These are phyloP conservation scores for Volucella zonaria DNA, from an alignment of 2,888 invertebrate species.

Conservation along the genomic window DNA sequence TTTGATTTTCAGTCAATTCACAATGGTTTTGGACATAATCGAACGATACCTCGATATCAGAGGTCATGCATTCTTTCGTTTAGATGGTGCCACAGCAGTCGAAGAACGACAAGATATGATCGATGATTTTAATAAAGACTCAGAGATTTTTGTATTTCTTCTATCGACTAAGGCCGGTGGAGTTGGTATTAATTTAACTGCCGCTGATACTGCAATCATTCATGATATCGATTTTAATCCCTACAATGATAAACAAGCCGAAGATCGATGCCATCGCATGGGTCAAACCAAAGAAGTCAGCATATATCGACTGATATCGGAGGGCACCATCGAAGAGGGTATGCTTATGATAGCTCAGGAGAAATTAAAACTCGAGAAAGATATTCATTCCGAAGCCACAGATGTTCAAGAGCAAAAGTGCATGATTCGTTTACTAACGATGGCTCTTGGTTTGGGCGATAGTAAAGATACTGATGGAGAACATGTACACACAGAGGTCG, in stretches of 20 bases:
- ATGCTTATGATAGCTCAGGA: conserved; percentile 95
- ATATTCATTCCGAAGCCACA: conserved; percentile 86
- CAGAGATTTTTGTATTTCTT: conserved; percentile 93
- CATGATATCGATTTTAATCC: conserved; percentile 99
- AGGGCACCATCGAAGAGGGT: conserved; percentile 95
- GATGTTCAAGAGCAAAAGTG: conserved; percentile 88
- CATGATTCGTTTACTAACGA: conserved; percentile 90
- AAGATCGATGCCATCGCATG: conserved; percentile 93
- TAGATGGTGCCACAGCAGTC: conserved; percentile 96
- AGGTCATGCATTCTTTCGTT: conserved; percentile 88
- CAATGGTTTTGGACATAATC: conserved; percentile 95
- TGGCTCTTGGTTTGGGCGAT: conserved; percentile 87
- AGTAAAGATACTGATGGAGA: conserved; percentile 75
- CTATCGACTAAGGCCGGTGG: conserved; percentile 97
- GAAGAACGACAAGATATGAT: conserved; percentile 93
- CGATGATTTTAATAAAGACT: conserved; percentile 92
- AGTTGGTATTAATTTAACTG: conserved; percentile 96
- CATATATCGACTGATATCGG: conserved; percentile 92
- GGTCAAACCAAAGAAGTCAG: conserved; percentile 92
- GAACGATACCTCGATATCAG: conserved; percentile 92
- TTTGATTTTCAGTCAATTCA: conserved; percentile 97
- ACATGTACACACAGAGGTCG: conserved; percentile 76
- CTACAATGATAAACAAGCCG: conserved; percentile 98
- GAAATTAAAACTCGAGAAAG: conserved; percentile 94
- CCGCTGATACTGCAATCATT: conserved; percentile 96